Evolutionary conservation across 64 coral and sea anemone species (phyloP).

Genomic region (Pocillopora damicornis): DNA sequence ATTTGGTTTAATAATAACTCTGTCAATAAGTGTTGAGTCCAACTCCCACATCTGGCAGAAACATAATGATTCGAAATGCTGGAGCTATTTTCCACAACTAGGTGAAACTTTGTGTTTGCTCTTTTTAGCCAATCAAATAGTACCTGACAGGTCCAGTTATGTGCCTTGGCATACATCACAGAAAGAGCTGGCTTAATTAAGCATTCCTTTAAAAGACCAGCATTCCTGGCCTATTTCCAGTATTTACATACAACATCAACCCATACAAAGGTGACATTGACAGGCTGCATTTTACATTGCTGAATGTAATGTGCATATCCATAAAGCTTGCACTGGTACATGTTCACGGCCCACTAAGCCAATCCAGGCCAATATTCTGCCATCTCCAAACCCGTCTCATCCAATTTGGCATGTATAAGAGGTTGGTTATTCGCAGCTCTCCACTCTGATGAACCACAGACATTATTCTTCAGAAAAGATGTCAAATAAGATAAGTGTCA

Average conservation of each 20-base stretch:
- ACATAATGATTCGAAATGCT: too few species aligned
- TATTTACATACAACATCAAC: slow-evolving; percentile 44
- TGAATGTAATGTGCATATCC: slow-evolving; percentile 12
- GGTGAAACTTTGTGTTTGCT: too few species aligned
- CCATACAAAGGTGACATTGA: background rate
- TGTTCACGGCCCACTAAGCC: slow-evolving; percentile 14
- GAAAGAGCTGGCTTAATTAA: slow-evolving; percentile 48
- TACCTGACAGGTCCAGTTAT: slow-evolving; percentile 61
- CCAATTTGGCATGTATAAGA: slow-evolving; percentile 19
- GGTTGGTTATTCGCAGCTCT: slow-evolving; percentile 46
- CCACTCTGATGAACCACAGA: slow-evolving; percentile 68
- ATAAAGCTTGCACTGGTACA: background rate
- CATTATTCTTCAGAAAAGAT: too few species aligned
- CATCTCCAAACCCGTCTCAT: slow-evolving; percentile 74
- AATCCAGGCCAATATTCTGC: slow-evolving; percentile 17
- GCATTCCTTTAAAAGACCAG: background rate
- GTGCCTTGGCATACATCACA: slow-evolving; percentile 61
- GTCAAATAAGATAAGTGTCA: too few species aligned
- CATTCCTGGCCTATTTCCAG: slow-evolving; percentile 32
- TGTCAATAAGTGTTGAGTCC: too few species aligned
- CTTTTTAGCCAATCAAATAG: too few species aligned
- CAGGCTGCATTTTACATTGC: background rate
- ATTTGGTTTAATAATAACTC: too few species aligned
- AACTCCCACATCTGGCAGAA: too few species aligned
- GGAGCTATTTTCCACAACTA: too few species aligned